Percentiles rank a stretch among this genome's conserved stretches.
phyloP scores from a whole-genome alignment of 2,113 vertebrate genomes.

The Andinoacara biseriatus region DNA sequence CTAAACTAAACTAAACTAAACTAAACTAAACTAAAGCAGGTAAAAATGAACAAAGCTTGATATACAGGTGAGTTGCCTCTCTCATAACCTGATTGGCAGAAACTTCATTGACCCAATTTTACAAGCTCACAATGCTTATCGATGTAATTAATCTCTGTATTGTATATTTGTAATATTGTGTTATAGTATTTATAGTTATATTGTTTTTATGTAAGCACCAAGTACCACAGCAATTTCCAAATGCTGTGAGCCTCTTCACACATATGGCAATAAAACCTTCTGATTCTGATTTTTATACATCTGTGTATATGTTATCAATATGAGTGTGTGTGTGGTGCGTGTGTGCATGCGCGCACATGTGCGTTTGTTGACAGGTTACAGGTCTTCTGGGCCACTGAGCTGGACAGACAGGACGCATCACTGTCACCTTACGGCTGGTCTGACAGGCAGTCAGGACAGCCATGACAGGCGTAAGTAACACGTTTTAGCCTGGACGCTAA shows the following conservation, averaged over 20 bases:
- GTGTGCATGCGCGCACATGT: neutral
- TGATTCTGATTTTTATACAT: neutral
- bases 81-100: neutral
- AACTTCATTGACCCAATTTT: constrained; percentile 5
- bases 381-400: constrained; percentile 72
- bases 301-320: constrained; percentile 6
- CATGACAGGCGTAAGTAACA: constrained; percentile 77
- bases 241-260: no score
- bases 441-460: constrained; percentile 62
- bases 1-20: no score
- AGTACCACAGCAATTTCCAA: no score
- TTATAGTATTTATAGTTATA: no score
- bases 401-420: constrained; percentile 69
- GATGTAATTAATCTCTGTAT: no score
- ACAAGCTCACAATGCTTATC: neutral
- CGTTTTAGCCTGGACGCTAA: constrained; percentile 67
- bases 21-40: no score
- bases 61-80: constrained; percentile 10
- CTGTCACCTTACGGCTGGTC: constrained; percentile 66
- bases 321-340: neutral
- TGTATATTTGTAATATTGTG: no score
- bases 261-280: no score
- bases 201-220: no score
- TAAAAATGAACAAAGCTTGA: neutral
- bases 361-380: constrained; percentile 65